Evolutionary conservation across 2,113 vertebrate species (phyloP), one percentile per base, ranked within the genome.

Genomic region (Rhineura floridana): DNA sequence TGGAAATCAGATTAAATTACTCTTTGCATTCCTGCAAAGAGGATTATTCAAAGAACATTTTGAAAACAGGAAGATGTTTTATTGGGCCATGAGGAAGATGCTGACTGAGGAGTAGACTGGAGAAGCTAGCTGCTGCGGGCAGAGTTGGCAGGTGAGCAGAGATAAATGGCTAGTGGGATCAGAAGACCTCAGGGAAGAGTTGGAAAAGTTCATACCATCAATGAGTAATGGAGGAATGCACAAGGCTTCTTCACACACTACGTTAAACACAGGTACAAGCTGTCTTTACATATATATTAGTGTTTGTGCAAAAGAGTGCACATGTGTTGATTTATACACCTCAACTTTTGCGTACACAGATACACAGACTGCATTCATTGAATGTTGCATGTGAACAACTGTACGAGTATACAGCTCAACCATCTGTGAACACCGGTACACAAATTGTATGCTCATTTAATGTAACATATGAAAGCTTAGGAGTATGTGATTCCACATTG

Each of bases 21-120:
- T 87, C 90, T 86, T 89, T n/a, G 59, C 30, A 70, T 76, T 10
- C 75, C 82, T 83, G 39, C 21, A 83, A 85, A 88, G 25, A 75
- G 15, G 50, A 75, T 76, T 50, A 21, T 30, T 69, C 44, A 48
- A 69, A 83, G 3, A 67, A 30, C 28, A 50, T 69, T 83, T 67
- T 33, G 15, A 83, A 69, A 69, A 50, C 44, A n/a, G 50, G 17
- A 50, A 44, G 39, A 65, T 82, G 28, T 50, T 69, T 69, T 36
- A 39, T 65, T 46, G 7, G 21, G 55, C 11, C 84, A 63, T 7
- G 8, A 46, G n/a, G 42, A 77, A 76, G 39, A 85, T 33, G 55
- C 3, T 33, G 42, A n/a, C 30, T 30, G 21, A 65, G 5, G 65
- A 44, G 3, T 10, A 46, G 19, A 25, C 17, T 83, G 42, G 30